A percentile compares a stretch with the other conserved stretches of the same genome.
Evolutionary conservation across 53 echinoderm and acorn worm species (phyloP).

Genomic region (Patiria pectinifera): DNA sequence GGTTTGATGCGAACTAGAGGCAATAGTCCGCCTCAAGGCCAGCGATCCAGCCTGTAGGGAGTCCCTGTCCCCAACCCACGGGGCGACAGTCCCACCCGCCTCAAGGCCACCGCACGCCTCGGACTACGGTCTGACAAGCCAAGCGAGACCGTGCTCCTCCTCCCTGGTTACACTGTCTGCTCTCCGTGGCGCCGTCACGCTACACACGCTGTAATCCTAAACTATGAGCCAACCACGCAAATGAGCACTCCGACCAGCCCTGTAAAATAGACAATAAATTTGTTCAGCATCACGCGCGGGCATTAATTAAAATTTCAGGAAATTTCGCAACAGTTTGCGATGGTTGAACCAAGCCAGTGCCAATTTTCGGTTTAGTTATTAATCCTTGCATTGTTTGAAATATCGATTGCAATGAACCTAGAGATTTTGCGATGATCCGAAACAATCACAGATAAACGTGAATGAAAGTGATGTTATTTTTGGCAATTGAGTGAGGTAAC

Average conservation of each 20-base stretch:
- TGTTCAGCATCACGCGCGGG: no score
- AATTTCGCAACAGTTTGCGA: no score
- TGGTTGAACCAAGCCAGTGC: background rate
- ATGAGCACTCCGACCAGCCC: background rate
- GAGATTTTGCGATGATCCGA: no score
- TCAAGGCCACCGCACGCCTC: conserved; percentile 7
- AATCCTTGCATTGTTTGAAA: background rate
- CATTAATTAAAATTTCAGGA: no score
- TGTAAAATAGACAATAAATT: no score
- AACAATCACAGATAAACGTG: no score
- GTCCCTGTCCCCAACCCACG: background rate
- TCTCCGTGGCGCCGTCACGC: conserved; percentile 18
- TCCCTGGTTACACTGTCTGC: conserved; percentile 6
- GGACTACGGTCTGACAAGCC: background rate
- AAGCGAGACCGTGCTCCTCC: conserved; percentile 38
- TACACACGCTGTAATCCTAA: background rate
- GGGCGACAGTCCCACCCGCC: background rate
- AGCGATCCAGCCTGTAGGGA: background rate
- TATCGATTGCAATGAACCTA: no score
- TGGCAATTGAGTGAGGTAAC: no score
- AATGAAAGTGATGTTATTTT: no score
- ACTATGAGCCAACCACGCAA: background rate
- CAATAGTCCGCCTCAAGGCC: conserved; percentile 16
- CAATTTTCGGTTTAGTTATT: background rate
- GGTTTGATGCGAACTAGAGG: background rate